Percentiles rank a stretch among this genome's conserved stretches.
These are phyloP conservation scores for Sebastiscus tertius DNA, from an alignment of 2,797 vertebrate genomes.

Conservation along the genomic window DNA sequence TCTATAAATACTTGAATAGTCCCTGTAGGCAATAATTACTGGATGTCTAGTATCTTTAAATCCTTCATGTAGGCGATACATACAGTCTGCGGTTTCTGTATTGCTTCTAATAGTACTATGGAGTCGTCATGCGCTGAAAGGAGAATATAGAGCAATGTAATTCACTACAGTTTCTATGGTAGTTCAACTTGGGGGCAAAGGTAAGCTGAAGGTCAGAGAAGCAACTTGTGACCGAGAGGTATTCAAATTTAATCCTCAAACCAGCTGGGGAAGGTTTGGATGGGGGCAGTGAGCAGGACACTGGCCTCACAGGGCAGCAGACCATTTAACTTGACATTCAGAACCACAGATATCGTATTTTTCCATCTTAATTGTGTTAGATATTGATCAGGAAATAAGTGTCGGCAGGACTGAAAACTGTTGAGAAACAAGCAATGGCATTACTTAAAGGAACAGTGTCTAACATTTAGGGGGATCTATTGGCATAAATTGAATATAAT, in stretches of 20 bases:
- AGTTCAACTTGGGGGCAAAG: constrained; percentile 21
- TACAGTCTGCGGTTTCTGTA: background rate
- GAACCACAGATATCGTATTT: background rate
- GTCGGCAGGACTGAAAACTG: background rate
- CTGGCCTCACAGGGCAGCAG: background rate
- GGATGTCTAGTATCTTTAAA: background rate
- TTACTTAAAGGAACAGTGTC: background rate
- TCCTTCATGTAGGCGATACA: background rate
- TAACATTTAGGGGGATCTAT: too few relatives aligned
- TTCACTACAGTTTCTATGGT: constrained; percentile 14
- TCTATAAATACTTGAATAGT: background rate
- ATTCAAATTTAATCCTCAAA: constrained; percentile 42
- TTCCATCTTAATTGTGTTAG: background rate
- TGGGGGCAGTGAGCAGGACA: background rate
- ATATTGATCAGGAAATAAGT: background rate
- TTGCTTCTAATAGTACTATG: background rate
- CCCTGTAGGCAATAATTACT: background rate
- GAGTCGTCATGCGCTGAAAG: constrained; percentile 14
- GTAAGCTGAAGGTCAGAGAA: constrained; percentile 44
- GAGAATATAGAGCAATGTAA: constrained; percentile 19
- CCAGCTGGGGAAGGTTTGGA: constrained; percentile 13
- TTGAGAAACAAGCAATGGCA: background rate
- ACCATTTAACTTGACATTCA: constrained; percentile 4
- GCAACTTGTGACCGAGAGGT: constrained; percentile 46
- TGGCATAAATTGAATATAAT: too few relatives aligned